Evolutionary conservation across 2,113 vertebrate genomes (phyloP), one percentile per base, ranked within the genome.

Genomic region (Archilochus colubris): DNA sequence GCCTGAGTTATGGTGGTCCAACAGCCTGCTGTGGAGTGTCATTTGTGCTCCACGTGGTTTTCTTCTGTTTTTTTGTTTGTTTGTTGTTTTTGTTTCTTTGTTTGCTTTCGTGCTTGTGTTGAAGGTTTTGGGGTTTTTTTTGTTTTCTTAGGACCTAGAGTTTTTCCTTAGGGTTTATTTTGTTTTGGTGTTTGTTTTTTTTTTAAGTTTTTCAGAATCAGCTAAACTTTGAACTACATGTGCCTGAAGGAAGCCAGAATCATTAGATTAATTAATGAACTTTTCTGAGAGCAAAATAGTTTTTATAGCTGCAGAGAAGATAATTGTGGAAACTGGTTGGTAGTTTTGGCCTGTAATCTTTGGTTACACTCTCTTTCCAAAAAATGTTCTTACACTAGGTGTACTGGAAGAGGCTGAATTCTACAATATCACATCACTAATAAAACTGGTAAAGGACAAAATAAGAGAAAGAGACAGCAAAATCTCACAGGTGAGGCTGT

Each of bases 351-450:
- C 9, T 75, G 24, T 10, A 90, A 30, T 77, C n/a, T 78, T 83
- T 75, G 74, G 28, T 94, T 90, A 78, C 6, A 7, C 53, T 85
- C 16, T 59, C 31, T 88, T 69, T 73, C 28, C 4, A 21, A 91
- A 88, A 58, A 50, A 48, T 79, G 14, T 91, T 93, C 63, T 95
- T 24, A 4, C 91, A 67, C 62, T 74, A 99, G 99, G 99, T 80
- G 99, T 99, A 63, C 97, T 99, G 88, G 99, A 99, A 95, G 99
- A 99, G 98, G 99, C 99, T 1, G 99, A 99, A 93, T 99, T 99
- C 97, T 99, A 99, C 97, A 99, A 99, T 97, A 99, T 99, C 98
- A 99, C 99, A 96, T 99, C 99, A 72, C 97, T 99, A 97, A 99
- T 99, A 97, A 99, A 99, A 96, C 98, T 99, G 58, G 98, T 99